These are phyloP conservation scores for Pantala flavescens DNA, from an alignment of 1,140 invertebrate species.

Conservation along the genomic window DNA sequence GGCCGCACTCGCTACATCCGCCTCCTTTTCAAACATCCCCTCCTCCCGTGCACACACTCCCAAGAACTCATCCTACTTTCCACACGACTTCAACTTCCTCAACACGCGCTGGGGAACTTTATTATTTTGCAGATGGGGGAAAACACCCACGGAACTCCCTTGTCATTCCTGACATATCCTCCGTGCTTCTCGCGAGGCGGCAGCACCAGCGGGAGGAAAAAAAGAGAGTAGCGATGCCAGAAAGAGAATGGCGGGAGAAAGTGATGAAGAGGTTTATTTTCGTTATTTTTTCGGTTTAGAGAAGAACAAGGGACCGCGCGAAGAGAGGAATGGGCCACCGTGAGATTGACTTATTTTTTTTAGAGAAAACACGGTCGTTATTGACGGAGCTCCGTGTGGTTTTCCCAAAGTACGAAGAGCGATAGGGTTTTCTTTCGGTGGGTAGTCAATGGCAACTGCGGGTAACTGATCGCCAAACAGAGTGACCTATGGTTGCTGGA, in stretches of 20 bases:
- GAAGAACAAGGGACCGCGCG: not conserved
- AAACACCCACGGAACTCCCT: constrained; percentile 7
- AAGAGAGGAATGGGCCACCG: not conserved
- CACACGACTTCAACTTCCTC: not conserved
- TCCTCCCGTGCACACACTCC: not conserved
- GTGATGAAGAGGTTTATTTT: not conserved
- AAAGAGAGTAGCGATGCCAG: not conserved
- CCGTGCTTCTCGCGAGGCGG: not conserved
- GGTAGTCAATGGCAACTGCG: too few species aligned
- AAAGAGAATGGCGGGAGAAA: not conserved
- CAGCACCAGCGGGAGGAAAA: not conserved
- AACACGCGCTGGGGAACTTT: constrained; percentile 1
- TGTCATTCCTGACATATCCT: constrained; percentile 9
- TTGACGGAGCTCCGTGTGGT: not conserved
- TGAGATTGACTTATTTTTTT: too few species aligned
- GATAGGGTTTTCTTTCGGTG: too few species aligned
- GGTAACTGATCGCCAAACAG: too few species aligned
- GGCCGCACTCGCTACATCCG: not conserved
- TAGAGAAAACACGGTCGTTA: not conserved
- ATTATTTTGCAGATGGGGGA: not conserved
- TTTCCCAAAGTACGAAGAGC: too few species aligned
- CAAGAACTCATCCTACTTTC: not conserved
- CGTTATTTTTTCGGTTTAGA: not conserved
- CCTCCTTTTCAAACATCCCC: not conserved
- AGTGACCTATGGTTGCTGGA: too few species aligned